Base-by-base conservation (phyloP, 2,888 invertebrate genomes). In the Drosophila anomalata region DNA sequence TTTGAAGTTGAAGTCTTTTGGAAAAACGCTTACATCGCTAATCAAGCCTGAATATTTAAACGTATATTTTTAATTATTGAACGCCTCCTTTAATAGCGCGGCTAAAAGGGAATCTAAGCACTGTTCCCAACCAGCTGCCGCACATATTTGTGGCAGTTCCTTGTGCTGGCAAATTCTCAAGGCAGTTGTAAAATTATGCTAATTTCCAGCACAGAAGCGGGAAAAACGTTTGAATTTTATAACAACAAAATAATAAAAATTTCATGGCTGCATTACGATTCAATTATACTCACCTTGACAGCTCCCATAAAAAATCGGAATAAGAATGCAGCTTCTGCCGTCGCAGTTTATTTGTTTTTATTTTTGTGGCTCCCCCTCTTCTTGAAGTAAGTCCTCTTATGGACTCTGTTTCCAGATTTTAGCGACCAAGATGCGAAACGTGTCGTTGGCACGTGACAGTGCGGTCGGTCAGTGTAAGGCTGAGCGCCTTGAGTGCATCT, bases 191-290 rank as follows among this genome's bases (percentile, higher is more conserved):
- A 85, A 85, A 73, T 78, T 72, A 80, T 75, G 75, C 65, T 75
- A 83, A 78, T 79, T 69, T 69, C 48, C n/a, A 41, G 36, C 46
- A 47, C 46, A 12, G 39, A 36, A 31, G 42, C 62, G 53, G 58
- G 63, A 53, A 59, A 60, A 31, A 56, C 54, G 61, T 83, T 77
- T 75, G 78, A 79, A 83, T 79, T 75, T 60, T 78, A 75, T 63
- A 84, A 66, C 71, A 75, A 63, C 66, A 62, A 51, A 70, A 82
- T 62, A 76, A 76, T 81, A 73, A 72, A 84, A 76, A 81, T 81
- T 76, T 68, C 46, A 69, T 58, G 47, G 22, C 75, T 24, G 42
- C 72, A 63, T 86, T 69, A 83, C 77, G 69, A 83, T 86, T 81
- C 83, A 81, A 86, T 83, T 86, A 81, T 84, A 36, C 31, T 61